Evolutionary conservation across 2,113 vertebrate genomes (phyloP).

Genomic region (Eurystomus gularis): DNA sequence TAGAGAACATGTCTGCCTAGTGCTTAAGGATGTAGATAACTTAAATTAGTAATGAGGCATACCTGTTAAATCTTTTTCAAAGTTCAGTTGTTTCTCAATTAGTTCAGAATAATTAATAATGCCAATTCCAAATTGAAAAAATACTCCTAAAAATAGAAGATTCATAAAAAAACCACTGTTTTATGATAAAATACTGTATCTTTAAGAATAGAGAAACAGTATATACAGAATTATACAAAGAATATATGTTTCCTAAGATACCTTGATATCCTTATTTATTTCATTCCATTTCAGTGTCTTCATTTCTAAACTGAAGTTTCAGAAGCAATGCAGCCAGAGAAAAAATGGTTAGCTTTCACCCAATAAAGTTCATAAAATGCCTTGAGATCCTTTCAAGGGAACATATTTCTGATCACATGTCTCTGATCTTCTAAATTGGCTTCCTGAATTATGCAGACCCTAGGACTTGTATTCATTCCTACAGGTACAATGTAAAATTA

Average conservation of each 20-base stretch:
- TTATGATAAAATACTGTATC: background rate
- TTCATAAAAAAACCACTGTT: background rate
- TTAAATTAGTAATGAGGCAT: background rate
- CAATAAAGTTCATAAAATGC: background rate
- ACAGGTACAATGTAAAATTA: background rate
- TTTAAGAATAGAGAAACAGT: background rate
- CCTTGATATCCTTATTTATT: background rate
- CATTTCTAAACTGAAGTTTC: background rate
- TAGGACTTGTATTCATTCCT: background rate
- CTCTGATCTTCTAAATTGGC: background rate
- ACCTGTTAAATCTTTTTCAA: background rate
- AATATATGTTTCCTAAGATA: background rate
- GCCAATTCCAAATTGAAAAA: background rate
- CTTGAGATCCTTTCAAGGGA: background rate
- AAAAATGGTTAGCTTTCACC: background rate
- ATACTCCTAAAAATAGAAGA: background rate
- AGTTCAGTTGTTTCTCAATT: background rate
- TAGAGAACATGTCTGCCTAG: background rate
- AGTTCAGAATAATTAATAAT: background rate
- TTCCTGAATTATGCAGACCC: background rate
- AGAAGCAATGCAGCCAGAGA: background rate
- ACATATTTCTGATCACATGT: background rate
- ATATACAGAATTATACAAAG: background rate
- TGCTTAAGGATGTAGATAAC: background rate
- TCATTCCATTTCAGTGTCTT: background rate